Percentiles rank a stretch among this genome's conserved stretches.
Conservation (phyloP, 2,888 invertebrate species). For the Stenodera caucasica region DNA sequence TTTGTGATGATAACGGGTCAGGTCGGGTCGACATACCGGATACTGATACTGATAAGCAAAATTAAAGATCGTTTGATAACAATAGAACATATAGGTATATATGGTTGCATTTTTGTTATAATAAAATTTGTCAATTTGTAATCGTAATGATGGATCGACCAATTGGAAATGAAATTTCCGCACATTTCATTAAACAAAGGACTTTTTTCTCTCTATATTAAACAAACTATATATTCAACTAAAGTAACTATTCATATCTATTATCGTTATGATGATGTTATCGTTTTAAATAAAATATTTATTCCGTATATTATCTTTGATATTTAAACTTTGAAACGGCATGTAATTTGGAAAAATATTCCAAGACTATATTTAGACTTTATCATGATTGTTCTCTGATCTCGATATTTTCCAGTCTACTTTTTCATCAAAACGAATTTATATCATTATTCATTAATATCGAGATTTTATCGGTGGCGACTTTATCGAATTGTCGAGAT, state of each 20-base stretch:
- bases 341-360: slow-evolving; percentile 21
- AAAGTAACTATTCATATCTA: slow-evolving; percentile 38
- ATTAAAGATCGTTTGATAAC: slow-evolving; percentile 46
- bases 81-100: slow-evolving; percentile 19
- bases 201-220: background rate
- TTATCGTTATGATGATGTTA: slow-evolving; percentile 34
- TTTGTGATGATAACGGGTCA: slow-evolving; percentile 31
- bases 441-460: background rate
- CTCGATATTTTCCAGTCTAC: slow-evolving; percentile 15
- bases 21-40: slow-evolving; percentile 32
- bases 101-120: slow-evolving; percentile 24
- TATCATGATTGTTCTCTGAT: slow-evolving; percentile 26
- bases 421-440: background rate
- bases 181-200: slow-evolving; percentile 20
- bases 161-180: slow-evolving; percentile 12
- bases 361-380: slow-evolving; percentile 28
- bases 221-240: background rate
- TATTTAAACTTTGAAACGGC: slow-evolving; percentile 31
- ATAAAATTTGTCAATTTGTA: slow-evolving; percentile 6
- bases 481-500: no score
- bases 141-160: background rate
- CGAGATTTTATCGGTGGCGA: background rate
- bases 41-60: slow-evolving; percentile 43
- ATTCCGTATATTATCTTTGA: slow-evolving; percentile 27
- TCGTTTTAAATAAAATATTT: slow-evolving; percentile 31